These are phyloP conservation scores for Margaritifera margaritifera DNA, from an alignment of 2,888 invertebrate genomes.

Conservation along the genomic window DNA sequence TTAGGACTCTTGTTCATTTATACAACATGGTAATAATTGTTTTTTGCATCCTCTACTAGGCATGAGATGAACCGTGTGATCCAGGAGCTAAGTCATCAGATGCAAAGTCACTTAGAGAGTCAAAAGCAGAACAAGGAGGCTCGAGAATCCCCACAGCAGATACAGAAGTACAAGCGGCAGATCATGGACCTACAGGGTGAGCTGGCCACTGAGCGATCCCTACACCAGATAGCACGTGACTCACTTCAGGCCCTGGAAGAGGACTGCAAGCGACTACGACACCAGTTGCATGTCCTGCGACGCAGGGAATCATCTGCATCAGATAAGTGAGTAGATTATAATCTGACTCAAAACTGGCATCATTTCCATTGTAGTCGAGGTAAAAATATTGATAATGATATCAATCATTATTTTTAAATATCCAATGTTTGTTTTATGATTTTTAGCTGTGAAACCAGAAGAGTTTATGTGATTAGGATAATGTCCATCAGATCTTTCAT, in stretches of 20 bases:
- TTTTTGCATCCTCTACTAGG: conserved; percentile 29
- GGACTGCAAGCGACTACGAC: conserved; percentile 61
- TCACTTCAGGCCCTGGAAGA: conserved; percentile 64
- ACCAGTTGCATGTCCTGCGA: conserved; percentile 51
- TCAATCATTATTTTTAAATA: not conserved
- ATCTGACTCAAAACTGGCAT: not conserved
- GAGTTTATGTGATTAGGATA: too few relatives aligned
- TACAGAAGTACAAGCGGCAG: conserved; percentile 48
- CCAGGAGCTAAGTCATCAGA: conserved; percentile 59
- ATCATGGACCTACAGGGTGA: conserved; percentile 56
- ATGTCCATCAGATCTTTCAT: too few relatives aligned
- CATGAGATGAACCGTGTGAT: conserved; percentile 64
- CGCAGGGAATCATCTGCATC: conserved; percentile 40
- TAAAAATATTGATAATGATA: not conserved
- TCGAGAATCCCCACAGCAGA: conserved; percentile 16
- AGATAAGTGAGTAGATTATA: conserved; percentile 48
- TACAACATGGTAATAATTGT: too few relatives aligned
- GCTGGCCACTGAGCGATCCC: conserved; percentile 63
- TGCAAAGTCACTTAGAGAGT: conserved; percentile 58
- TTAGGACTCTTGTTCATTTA: too few relatives aligned
- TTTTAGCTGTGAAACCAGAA: not conserved
- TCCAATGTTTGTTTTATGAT: not conserved
- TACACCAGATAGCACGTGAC: conserved; percentile 65
- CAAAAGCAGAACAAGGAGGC: conserved; percentile 16
- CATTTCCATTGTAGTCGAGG: conserved; percentile 1